Base-by-base conservation (phyloP, 37 sponge, comb jelly and placozoan species). In the Chondrosia reniformis region DNA sequence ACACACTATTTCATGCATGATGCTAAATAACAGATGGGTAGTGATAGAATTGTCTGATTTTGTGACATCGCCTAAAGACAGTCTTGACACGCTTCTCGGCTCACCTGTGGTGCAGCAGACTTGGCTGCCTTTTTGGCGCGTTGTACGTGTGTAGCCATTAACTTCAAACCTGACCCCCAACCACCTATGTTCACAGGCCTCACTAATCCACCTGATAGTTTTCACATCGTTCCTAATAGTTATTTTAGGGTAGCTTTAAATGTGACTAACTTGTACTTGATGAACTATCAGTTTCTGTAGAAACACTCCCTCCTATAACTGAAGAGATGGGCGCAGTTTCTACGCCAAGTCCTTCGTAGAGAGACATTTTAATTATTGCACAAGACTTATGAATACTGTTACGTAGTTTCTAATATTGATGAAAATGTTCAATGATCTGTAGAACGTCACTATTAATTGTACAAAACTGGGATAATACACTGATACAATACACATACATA, bases 111-210 rank as follows among this genome's bases (percentile, higher is more conserved):
- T 1, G 33, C 38, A 21, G 55, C 1, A 33, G 33, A 40, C 27
- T 21, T 21, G 4, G 72, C 44, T 40, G 81, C 84, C 42, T 71
- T 86, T 66, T 90, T 86, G 61, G 82, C 76, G 31, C 94, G 67
- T 77, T 84, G 88, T 13, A 88, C 49, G 28, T 89, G 87, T 24
- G 90, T 62, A 15, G 86, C 84, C 95, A 90, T 88, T 33, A 90
- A 46, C 45, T 88, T 84, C 55, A 94, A 24, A 33, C 86, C 64
- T 19, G 86, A 82, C 71, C 32, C 36, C 75, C 78, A 59, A 3
- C 65, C 80, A 81, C 42, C 76, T 55, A 49, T 36, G 36, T n/a
- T 6, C 4, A 2, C 39, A 39, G 4, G 30, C 6, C 4, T 45
- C 28, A 13, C 21, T 32, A 43, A 27, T 17, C 13, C 8, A 39